Conservation (phyloP, 2,797 vertebrate species). For the Kryptopterus vitreolus region DNA sequence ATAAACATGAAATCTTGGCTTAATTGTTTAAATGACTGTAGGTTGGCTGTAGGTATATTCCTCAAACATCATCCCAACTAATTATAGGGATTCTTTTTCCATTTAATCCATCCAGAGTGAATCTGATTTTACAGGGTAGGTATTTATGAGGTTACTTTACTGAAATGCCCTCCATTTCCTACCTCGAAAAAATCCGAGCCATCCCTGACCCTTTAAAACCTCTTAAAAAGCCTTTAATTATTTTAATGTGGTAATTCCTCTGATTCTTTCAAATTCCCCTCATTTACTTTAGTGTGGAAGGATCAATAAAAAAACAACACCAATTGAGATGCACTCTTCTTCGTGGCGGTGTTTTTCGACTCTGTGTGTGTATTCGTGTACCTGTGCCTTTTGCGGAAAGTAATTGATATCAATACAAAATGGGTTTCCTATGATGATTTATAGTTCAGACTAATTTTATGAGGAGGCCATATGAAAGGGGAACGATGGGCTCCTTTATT, state of each 20-base stretch:
- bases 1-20: neutral
- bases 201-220: slow-evolving; percentile 49
- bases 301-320: slow-evolving; percentile 35
- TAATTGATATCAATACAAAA: slow-evolving; percentile 61
- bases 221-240: slow-evolving; percentile 58
- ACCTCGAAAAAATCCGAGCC: slow-evolving; percentile 3
- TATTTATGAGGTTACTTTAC: neutral
- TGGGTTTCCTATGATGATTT: slow-evolving; percentile 64
- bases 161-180: neutral
- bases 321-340: neutral
- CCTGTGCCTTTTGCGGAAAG: slow-evolving; percentile 43
- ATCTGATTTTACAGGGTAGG: neutral
- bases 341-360: slow-evolving; percentile 5
- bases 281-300: slow-evolving; percentile 50
- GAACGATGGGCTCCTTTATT: slow-evolving; percentile 70
- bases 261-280: slow-evolving; percentile 48
- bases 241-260: slow-evolving; percentile 54
- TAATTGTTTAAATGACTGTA: neutral
- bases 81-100: neutral
- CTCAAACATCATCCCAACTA: neutral
- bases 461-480: slow-evolving; percentile 64
- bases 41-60: neutral
- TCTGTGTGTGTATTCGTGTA: slow-evolving; percentile 38
- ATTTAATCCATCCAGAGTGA: neutral
- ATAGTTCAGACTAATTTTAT: slow-evolving; percentile 61